Base-by-base conservation (phyloP, 2,113 vertebrate genomes). In the Tychaedon coryphoeus region DNA sequence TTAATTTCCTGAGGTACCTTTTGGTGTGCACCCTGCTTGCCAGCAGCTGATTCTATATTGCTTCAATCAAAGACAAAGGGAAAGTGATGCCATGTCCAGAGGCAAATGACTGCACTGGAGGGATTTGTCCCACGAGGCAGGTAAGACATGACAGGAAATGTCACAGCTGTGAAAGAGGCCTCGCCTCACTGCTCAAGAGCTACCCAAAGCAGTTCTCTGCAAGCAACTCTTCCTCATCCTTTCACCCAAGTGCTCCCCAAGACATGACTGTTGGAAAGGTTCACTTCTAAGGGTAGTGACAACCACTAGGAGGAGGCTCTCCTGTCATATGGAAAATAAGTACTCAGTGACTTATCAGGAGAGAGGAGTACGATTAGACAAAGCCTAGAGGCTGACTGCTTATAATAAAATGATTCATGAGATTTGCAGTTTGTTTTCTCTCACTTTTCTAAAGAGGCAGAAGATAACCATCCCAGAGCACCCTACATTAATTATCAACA, bases 51-150 rank as follows among this genome's bases (percentile, higher is more conserved):
- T 43, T 78, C 57, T 40, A 0, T 6, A 19, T 23, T 13, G 14
- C 13, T 74, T 47, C 25, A 25, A 6, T 18, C 48, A 36, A 78
- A 88, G 28, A 2, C 14, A 26, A 45, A 78, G 25, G 18, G 25
- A 86, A 80, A 71, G 5, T 1, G 1, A 29, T 6, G 9, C 2
- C 53, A 31, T 0, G 0, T 85, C 64, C 36, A 22, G 10, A 64
- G 40, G 40, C 14, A 91, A 61, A 50, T 5, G 25, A 24, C 12
- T 71, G 19, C 15, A 5, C 8, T 17, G 38, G 54, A 3, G 40
- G 22, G 18, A 12, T 17, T 78, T 86, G 67, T 69, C 57, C 69
- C 16, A 19, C 0, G 3, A 71, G 61, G 13, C 36, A 66, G 31
- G 19, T 24, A 50, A 86, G 28, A 20, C 28, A 53, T 48, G 51